Conservation (phyloP, 2,888 invertebrate species). For the Crocallis elinguaria region DNA sequence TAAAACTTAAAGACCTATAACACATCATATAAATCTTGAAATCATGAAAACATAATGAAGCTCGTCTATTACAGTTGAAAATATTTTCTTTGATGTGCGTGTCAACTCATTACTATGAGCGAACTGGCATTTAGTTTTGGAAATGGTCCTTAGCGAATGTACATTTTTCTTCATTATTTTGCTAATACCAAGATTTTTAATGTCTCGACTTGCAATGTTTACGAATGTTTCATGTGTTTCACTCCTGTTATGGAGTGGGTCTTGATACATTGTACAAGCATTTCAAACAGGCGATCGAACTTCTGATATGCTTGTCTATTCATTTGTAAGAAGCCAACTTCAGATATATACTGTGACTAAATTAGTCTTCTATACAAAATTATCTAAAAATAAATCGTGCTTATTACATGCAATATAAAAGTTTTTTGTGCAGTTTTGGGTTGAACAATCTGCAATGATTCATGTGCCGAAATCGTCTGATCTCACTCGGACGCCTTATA, state of each 20-base stretch:
- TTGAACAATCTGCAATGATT: constrained; percentile 35
- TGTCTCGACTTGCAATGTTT: too few relatives aligned
- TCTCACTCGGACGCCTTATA: constrained; percentile 36
- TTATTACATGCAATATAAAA: constrained; percentile 15
- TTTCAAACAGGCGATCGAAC: too few relatives aligned
- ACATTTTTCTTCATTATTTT: too few relatives aligned
- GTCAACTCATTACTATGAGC: constrained; percentile 16
- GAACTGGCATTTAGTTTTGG: constrained; percentile 12
- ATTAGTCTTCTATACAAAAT: constrained; percentile 7
- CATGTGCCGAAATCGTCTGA: constrained; percentile 29
- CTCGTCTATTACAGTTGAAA: constrained; percentile 20
- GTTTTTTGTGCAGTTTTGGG: constrained; percentile 27
- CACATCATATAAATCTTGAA: constrained; percentile 26
- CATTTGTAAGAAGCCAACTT: too few relatives aligned
- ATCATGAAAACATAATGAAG: constrained; percentile 21
- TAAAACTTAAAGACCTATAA: constrained; percentile 15
- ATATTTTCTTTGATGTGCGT: constrained; percentile 32
- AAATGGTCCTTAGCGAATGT: constrained; percentile 26
- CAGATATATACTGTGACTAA: too few relatives aligned
- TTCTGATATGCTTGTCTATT: too few relatives aligned
- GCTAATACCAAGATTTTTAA: background rate
- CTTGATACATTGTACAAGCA: too few relatives aligned
- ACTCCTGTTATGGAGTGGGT: too few relatives aligned
- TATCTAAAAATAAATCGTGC: constrained; percentile 9
- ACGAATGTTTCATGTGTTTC: too few relatives aligned